These are phyloP conservation scores for Drosophila cognata DNA, from an alignment of 2,888 invertebrate genomes.

Conservation along the genomic window DNA sequence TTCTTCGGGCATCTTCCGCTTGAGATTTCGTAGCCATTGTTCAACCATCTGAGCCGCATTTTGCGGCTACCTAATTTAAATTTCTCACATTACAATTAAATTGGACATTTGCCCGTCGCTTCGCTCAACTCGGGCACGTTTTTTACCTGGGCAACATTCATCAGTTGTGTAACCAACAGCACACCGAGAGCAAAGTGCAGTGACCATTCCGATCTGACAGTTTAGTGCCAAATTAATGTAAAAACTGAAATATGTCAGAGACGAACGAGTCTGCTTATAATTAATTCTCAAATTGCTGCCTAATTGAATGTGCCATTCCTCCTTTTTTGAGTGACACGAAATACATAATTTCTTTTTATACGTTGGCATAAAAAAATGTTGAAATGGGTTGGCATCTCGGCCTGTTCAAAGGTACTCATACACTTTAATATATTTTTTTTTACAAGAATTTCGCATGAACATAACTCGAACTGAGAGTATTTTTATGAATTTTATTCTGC, in stretches of 20 bases:
- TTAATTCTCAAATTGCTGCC: slow-evolving; percentile 62
- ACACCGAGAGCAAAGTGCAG: slow-evolving; percentile 20
- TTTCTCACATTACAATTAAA: slow-evolving; percentile 81
- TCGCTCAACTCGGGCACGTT: slow-evolving; percentile 38
- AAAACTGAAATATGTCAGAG: slow-evolving; percentile 56
- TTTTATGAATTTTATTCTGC: neutral
- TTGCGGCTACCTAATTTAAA: slow-evolving; percentile 77
- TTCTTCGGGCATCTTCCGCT: slow-evolving; percentile 68
- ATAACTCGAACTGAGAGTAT: neutral
- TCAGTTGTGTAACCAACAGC: slow-evolving; percentile 35
- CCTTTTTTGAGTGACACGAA: slow-evolving; percentile 31
- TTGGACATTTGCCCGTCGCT: slow-evolving; percentile 41
- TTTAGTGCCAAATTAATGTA: slow-evolving; percentile 78
- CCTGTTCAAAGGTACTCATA: neutral
- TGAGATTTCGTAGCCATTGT: slow-evolving; percentile 73
- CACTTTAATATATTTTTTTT: neutral
- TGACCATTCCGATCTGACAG: slow-evolving; percentile 51
- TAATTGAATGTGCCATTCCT: slow-evolving; percentile 59
- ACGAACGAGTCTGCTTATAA: slow-evolving; percentile 49
- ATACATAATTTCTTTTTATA: slow-evolving; percentile 15
- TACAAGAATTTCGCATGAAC: neutral
- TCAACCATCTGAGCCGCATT: slow-evolving; percentile 42
- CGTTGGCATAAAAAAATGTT: slow-evolving; percentile 7
- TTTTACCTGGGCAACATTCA: slow-evolving; percentile 50
- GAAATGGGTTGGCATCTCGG: slow-evolving; percentile 32